Evolutionary conservation across 2,888 invertebrate genomes (phyloP).

Genomic region (Eristalis intricaria): DNA sequence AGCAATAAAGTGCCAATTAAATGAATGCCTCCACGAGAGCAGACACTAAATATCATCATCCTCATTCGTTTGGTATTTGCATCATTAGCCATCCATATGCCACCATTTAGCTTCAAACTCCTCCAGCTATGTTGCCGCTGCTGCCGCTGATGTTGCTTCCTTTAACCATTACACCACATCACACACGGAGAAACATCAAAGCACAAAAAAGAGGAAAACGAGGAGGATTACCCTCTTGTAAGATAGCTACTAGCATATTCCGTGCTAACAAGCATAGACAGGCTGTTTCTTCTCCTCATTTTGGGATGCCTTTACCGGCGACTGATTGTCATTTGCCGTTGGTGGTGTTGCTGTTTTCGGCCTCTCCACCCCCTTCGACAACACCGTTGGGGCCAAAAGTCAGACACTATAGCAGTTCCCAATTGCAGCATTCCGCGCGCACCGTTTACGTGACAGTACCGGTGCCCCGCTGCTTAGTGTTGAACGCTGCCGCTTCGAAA

Average conservation of each 20-base stretch:
- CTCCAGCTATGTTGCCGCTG: slow-evolving; percentile 9
- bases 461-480: neutral
- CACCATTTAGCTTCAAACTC: slow-evolving; percentile 32
- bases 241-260: slow-evolving; percentile 46
- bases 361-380: neutral
- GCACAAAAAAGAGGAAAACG: slow-evolving; percentile 37
- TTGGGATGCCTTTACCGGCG: slow-evolving; percentile 21
- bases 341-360: neutral
- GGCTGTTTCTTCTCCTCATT: slow-evolving; percentile 31
- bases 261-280: slow-evolving; percentile 58
- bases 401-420: slow-evolving; percentile 64
- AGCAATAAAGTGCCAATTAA: slow-evolving; percentile 64
- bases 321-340: slow-evolving; percentile 31
- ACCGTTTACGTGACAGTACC: slow-evolving; percentile 67
- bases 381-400: slow-evolving; percentile 61
- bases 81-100: slow-evolving; percentile 68
- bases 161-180: slow-evolving; percentile 40
- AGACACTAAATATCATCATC: slow-evolving; percentile 66
- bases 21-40: slow-evolving; percentile 18
- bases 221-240: slow-evolving; percentile 27
- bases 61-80: slow-evolving; percentile 51
- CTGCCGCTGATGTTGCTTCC: slow-evolving; percentile 1
- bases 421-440: slow-evolving; percentile 61
- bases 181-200: slow-evolving; percentile 60
- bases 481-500: slow-evolving; percentile 7